phyloP scores from a whole-genome alignment of 2,797 vertebrate species.

The Mareca strepera region DNA sequence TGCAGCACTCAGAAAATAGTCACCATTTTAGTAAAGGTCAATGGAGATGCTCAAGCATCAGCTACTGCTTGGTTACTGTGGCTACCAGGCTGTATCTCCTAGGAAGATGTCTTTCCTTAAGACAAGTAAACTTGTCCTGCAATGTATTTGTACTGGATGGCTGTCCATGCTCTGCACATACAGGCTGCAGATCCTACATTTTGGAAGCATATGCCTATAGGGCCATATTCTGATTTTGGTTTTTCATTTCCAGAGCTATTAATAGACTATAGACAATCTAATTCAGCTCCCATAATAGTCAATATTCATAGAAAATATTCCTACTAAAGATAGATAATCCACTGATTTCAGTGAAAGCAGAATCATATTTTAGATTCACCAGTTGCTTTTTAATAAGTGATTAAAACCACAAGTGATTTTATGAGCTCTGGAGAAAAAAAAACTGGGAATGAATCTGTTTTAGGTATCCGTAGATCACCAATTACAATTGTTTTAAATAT shows the following conservation, averaged over 20 bases:
- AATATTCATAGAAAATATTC: background rate
- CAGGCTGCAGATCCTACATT: background rate
- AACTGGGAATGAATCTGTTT: background rate
- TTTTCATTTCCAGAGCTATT: background rate
- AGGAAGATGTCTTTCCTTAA: background rate
- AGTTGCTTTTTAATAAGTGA: background rate
- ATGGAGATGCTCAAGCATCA: background rate
- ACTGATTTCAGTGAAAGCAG: background rate
- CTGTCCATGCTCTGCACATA: background rate
- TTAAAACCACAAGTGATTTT: background rate
- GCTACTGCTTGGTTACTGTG: background rate
- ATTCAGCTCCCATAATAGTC: background rate
- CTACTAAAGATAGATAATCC: background rate
- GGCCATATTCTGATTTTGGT: background rate
- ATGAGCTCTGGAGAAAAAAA: background rate
- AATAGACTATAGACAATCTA: background rate
- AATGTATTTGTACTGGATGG: background rate
- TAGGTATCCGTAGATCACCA: background rate
- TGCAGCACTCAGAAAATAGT: background rate
- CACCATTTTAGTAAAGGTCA: background rate
- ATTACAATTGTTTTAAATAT: background rate
- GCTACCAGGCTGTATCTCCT: background rate
- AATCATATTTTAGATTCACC: background rate
- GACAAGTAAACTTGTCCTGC: background rate
- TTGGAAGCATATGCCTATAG: background rate